These are phyloP conservation scores for Tokudaia muenninki DNA, from an alignment of 2,797 vertebrate species.

Conservation along the genomic window DNA sequence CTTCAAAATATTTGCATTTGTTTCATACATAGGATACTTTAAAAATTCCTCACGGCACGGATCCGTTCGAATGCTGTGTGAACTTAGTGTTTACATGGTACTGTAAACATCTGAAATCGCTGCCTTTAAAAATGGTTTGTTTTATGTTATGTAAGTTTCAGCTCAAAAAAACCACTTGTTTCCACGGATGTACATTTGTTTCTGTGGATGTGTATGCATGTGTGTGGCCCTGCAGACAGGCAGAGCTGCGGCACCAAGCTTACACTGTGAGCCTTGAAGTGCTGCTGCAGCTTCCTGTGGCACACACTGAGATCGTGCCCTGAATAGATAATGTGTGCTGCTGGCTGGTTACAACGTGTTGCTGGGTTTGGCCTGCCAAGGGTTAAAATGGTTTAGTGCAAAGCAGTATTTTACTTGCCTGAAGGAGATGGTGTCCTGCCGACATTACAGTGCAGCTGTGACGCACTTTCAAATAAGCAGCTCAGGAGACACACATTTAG, in stretches of 20 bases:
- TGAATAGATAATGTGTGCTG: not conserved
- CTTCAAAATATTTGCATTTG: slow-evolving; percentile 3
- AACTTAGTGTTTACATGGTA: not conserved
- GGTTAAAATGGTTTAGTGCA: slow-evolving; percentile 36
- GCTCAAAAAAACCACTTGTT: not conserved
- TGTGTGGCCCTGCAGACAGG: not conserved
- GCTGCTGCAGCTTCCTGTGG: not conserved
- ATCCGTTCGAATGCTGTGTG: not conserved
- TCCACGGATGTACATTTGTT: not conserved
- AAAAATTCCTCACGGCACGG: not conserved
- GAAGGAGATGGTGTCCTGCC: not conserved
- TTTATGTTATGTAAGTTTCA: slow-evolving; percentile 45
- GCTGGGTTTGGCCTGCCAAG: not conserved
- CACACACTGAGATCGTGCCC: not conserved
- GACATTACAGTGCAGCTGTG: not conserved
- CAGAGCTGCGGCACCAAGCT: not conserved
- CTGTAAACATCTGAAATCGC: not conserved
- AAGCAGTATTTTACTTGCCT: slow-evolving; percentile 19
- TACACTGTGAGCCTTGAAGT: not conserved
- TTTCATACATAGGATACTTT: slow-evolving; percentile 7
- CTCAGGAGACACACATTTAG: slow-evolving; percentile 6
- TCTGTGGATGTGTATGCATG: not conserved
- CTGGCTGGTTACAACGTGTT: not conserved
- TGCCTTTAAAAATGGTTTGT: not conserved
- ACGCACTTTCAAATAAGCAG: slow-evolving; percentile 14